Evolutionary conservation across 2,113 vertebrate genomes (phyloP).

Genomic region (Cochlearius cochlearius): DNA sequence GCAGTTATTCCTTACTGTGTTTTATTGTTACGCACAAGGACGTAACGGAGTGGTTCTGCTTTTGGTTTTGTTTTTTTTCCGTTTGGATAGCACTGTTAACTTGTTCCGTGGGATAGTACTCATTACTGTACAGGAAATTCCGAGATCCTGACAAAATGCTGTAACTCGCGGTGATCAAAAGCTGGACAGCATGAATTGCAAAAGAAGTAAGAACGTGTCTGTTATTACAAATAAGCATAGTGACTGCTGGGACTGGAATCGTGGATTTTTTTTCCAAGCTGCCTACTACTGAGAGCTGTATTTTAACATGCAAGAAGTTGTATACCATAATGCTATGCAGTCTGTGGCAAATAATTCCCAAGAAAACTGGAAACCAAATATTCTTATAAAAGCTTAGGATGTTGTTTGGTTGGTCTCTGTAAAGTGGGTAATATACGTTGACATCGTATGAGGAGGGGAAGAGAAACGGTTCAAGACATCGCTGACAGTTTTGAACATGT

Average conservation of each 20-base stretch:
- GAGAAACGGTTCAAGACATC: background rate
- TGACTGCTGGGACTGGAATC: background rate
- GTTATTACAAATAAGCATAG: background rate
- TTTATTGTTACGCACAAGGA: background rate
- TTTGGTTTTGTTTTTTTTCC: background rate
- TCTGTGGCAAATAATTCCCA: background rate
- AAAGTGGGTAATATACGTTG: background rate
- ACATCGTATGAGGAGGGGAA: too few relatives aligned
- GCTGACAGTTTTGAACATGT: background rate
- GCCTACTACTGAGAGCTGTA: background rate
- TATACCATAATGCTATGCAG: accelerated
- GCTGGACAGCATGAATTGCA: background rate
- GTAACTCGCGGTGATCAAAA: background rate
- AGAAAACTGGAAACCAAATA: background rate
- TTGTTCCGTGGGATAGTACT: background rate
- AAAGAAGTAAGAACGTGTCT: background rate
- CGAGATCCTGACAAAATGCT: background rate
- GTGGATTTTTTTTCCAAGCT: background rate
- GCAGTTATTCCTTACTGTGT: background rate
- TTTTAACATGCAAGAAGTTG: background rate
- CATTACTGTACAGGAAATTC: background rate
- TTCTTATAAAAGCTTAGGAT: background rate
- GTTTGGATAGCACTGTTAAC: background rate
- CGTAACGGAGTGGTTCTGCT: background rate
- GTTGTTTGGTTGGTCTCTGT: background rate